A percentile compares a stretch with the other conserved stretches of the same genome.
Conservation (phyloP, 2,797 vertebrate genomes). For the Otus scops region DNA sequence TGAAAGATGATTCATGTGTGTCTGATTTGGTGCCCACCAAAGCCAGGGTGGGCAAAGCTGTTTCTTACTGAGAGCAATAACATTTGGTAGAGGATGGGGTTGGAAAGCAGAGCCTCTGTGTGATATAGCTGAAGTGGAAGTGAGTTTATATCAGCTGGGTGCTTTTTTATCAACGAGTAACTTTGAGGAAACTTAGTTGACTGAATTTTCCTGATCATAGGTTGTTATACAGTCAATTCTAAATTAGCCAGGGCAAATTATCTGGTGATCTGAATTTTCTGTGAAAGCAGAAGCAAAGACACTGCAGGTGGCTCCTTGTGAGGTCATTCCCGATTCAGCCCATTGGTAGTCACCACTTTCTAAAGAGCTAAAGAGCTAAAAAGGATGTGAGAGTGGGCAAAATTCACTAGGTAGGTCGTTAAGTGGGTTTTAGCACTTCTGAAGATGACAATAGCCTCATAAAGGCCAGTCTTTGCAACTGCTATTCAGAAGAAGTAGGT, state of each 20-base stretch:
- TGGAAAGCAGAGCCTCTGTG: not conserved
- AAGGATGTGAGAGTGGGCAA: not conserved
- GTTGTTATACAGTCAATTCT: not conserved
- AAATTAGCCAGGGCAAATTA: not conserved
- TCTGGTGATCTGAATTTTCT: not conserved
- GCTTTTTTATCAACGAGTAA: not conserved
- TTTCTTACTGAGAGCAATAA: not conserved
- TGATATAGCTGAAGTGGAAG: not conserved
- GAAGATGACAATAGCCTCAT: not conserved
- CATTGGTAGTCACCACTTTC: not conserved
- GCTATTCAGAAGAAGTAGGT: not conserved
- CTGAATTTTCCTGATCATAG: not conserved
- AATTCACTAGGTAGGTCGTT: not conserved
- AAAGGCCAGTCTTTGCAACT: not conserved
- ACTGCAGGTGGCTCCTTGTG: not conserved
- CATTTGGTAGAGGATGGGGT: not conserved
- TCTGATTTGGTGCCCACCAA: not conserved
- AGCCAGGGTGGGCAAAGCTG: not conserved
- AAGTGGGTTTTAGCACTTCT: not conserved
- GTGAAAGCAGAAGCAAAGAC: not conserved
- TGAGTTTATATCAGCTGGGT: not conserved
- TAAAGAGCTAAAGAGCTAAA: not conserved
- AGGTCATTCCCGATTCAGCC: not conserved
- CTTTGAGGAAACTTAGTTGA: not conserved
- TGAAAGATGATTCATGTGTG: rapidly evolving